Percentiles rank a stretch among this genome's conserved stretches.
Evolutionary conservation across 2,888 invertebrate genomes (phyloP).

Genomic region (Eristalis arbustorum): DNA sequence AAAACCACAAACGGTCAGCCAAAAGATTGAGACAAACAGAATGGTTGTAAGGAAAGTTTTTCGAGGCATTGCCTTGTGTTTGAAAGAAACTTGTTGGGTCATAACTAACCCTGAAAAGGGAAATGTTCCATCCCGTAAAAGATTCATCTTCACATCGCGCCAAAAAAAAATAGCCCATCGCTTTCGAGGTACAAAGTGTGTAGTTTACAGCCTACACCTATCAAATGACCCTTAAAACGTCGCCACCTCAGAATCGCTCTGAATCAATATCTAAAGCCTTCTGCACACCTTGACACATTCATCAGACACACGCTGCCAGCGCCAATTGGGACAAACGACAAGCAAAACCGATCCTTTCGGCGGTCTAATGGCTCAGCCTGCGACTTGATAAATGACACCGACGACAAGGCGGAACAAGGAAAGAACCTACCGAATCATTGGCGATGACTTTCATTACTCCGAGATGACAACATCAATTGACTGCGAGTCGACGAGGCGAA

Average conservation of each 20-base stretch:
- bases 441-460: slow-evolving; percentile 68
- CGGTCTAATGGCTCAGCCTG: slow-evolving; percentile 31
- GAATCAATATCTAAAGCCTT: not conserved
- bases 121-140: too few relatives aligned
- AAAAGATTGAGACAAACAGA: too few relatives aligned
- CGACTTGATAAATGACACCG: not conserved
- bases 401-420: not conserved
- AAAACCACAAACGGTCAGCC: too few relatives aligned
- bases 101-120: too few relatives aligned
- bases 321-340: slow-evolving; percentile 25
- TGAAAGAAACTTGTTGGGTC: too few relatives aligned
- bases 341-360: slow-evolving; percentile 22
- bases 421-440: slow-evolving; percentile 57
- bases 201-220: too few relatives aligned
- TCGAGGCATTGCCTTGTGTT: too few relatives aligned
- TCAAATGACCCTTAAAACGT: not conserved
- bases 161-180: too few relatives aligned
- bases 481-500: slow-evolving; percentile 10
- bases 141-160: too few relatives aligned
- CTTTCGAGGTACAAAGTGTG: too few relatives aligned
- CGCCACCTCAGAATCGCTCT: not conserved
- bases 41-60: too few relatives aligned
- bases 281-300: not conserved
- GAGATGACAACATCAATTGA: slow-evolving; percentile 68
- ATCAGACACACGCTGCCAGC: not conserved